Evolutionary conservation across 2,113 vertebrate species (phyloP), one percentile per base, ranked within the genome.

Genomic region (Mixornis gularis): DNA sequence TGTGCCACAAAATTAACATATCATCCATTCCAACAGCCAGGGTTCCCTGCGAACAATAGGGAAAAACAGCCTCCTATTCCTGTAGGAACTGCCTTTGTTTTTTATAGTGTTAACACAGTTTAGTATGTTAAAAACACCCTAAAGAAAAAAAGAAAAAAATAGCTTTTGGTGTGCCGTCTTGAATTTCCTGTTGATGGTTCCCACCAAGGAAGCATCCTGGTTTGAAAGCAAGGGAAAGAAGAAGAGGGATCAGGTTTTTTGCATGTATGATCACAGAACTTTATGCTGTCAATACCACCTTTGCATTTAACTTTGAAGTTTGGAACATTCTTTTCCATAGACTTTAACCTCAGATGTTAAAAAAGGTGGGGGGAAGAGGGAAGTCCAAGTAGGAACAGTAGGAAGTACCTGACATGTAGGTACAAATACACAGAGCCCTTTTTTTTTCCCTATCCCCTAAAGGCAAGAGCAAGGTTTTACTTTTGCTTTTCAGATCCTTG

Each of bases 1-100:
- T 49, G 22, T 69, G 79, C 41, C 73, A 72, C 83, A 40, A 32
- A 84, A 90, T 90, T 84, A 94, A 72, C 52, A 17, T 87, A 52
- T 80, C 68, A 70, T 62, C 83, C 58, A 1, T 81, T 90, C 60
- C 56, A 78, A 48, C 69, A 78, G 62, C 32, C 18, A 2, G 32
- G 32, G 18, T 74, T 85, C 69, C 49, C 55, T 34, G 10, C 0
- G 0, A 69, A 58, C 70, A 69, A 46, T 9, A 34, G 58, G 41
- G 70, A 65, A 38, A 66, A 79, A 55, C 43, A 44, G 41, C n/a
- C 20, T 73, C 29, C 63, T 29, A 5, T 62, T 93, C 78, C 78
- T 5, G 0, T 21, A 32, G 62, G 59, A 85, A 7, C 40, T 87
- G 43, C 27, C 27, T 65, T 87, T 85, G 32, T 41, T 73, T n/a